Base-by-base conservation (phyloP, 2,797 vertebrate species). In the Pseudomugil tenellus region DNA sequence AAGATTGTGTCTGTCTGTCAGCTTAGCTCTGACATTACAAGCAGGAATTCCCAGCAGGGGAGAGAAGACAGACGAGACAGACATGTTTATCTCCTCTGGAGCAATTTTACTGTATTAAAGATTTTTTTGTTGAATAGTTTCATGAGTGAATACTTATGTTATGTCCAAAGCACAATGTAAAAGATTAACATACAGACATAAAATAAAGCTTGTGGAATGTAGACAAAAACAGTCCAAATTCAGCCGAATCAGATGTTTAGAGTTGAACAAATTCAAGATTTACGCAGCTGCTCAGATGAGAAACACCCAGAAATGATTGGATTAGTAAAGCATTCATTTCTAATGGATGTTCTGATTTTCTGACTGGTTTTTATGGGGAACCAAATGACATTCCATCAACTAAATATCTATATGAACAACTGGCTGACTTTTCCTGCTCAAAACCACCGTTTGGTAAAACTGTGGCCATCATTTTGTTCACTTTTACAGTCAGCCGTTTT, bases 1-100 rank as follows among this genome's bases (percentile, higher is more conserved):
- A 60, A 87, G 67, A 86, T 68, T 63, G 68, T 61, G 78, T 89
- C 87, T 88, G 89, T 73, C 84, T 78, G 68, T 84, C 80, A 72
- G 87, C 84, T 88, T 86, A 87, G 64, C 71, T 77, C 58, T 19
- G 79, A 84, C 78, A 58, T 72, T 65, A 28, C 62, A 58, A 53
- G 28, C 49, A 49, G 35, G 63, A 66, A 66, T 46, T 54, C 31
- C 0, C 56, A 53, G 17, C 25, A 17, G 54, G 28, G 32, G 26
- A 53, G 67, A 3, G 48, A 62, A 23, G 19, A 13, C 11, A 5
- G 61, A 11, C 25, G 14, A 63, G 49, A 53, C 49, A 52, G 19
- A 29, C 46, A 53, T 68, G 49, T 52, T 65, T 56, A 32, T 52
- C 35, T 61, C 9, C 23, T 60, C 5, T 16, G 53, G 2, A 32